Evolutionary conservation across 2,797 vertebrate species (phyloP).

Genomic region (Gallirallus australis): DNA sequence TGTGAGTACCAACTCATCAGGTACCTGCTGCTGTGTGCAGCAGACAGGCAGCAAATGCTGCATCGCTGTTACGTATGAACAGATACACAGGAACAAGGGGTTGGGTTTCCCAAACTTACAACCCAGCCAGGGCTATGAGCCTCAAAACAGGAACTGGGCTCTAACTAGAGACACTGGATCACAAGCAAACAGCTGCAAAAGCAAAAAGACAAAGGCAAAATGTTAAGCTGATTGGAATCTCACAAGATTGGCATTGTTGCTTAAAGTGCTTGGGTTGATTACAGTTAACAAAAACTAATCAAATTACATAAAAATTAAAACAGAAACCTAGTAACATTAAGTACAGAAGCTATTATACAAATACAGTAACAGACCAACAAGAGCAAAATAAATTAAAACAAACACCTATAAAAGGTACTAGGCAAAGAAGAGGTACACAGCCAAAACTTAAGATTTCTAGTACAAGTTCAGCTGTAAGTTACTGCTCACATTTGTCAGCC

Average conservation of each 20-base stretch:
- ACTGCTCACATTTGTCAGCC: slow-evolving; percentile 12
- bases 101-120: not conserved
- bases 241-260: slow-evolving; percentile 65
- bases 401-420: slow-evolving; percentile 53
- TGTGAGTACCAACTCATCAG: not conserved
- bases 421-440: slow-evolving; percentile 24
- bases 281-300: slow-evolving; percentile 43
- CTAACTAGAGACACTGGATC: not conserved
- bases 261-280: slow-evolving; percentile 76
- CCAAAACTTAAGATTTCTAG: slow-evolving; percentile 12
- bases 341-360: slow-evolving; percentile 51
- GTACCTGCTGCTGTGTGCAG: not conserved
- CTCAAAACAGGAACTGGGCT: not conserved
- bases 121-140: not conserved
- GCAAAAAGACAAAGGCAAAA: slow-evolving; percentile 14
- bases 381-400: slow-evolving; percentile 73
- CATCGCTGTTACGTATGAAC: not conserved
- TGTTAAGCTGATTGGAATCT: slow-evolving; percentile 66
- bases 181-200: not conserved
- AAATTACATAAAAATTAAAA: slow-evolving; percentile 58
- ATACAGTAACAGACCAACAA: slow-evolving; percentile 52
- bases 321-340: slow-evolving; percentile 44
- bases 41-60: not conserved
- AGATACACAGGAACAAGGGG: not conserved
- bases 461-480: slow-evolving; percentile 20